Conservation (phyloP, 2,888 invertebrate genomes). For the Prosapia bicincta region DNA sequence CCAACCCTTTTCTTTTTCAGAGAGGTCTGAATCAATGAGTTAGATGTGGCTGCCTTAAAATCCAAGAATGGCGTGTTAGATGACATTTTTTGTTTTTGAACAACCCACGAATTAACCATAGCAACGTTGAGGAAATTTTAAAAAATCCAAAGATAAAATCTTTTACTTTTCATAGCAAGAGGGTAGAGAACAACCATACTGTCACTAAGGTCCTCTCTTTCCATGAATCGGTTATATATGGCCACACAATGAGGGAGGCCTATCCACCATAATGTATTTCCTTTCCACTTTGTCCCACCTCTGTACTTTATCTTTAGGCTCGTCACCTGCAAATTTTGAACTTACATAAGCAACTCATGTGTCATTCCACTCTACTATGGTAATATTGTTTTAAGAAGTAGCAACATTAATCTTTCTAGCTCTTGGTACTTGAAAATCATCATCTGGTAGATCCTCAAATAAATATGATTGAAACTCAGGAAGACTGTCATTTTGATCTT, state of each 20-base stretch:
- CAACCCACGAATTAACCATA: slow-evolving; percentile 9
- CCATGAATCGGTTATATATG: slow-evolving; percentile 20
- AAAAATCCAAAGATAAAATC: slow-evolving; percentile 12
- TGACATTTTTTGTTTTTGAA: not conserved
- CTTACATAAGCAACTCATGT: not conserved
- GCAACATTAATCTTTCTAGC: too few species aligned
- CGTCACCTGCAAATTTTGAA: slow-evolving; percentile 11
- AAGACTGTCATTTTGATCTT: too few species aligned
- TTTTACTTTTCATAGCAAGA: slow-evolving; percentile 23
- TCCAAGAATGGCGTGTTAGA: too few species aligned
- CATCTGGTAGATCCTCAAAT: too few species aligned
- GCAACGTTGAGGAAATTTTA: slow-evolving; percentile 7
- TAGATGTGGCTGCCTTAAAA: too few species aligned
- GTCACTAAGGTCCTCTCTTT: slow-evolving; percentile 20
- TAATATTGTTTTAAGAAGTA: too few species aligned
- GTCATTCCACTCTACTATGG: slow-evolving; percentile 11
- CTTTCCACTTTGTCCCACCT: slow-evolving; percentile 7
- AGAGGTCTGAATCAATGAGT: too few species aligned
- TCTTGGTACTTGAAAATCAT: too few species aligned
- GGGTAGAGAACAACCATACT: slow-evolving; percentile 28
- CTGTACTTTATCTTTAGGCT: not conserved
- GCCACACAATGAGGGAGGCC: too few species aligned
- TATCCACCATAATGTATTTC: too few species aligned
- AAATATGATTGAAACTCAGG: too few species aligned
- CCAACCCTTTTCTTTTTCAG: too few species aligned